Conservation (phyloP, 2,797 vertebrate species). For the Apogon talboti region DNA sequence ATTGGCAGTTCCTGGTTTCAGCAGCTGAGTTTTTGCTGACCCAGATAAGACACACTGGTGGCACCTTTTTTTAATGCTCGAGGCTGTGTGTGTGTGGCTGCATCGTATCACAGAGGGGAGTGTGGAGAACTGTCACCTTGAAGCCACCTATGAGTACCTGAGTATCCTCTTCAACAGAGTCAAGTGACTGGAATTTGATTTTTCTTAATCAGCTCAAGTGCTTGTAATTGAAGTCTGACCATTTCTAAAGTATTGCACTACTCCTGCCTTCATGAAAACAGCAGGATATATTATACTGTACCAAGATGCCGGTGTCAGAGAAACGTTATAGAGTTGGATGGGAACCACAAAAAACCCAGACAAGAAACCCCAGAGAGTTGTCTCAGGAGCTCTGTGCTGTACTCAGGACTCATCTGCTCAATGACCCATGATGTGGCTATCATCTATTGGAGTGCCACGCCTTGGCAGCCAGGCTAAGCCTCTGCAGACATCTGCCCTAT, state of each 20-base stretch:
- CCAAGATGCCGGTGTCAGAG: neutral
- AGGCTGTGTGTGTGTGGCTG: neutral
- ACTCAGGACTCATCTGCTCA: constrained; percentile 24
- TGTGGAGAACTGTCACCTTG: constrained; percentile 47
- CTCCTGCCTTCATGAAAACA: neutral
- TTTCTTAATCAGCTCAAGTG: neutral
- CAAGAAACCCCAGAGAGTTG: neutral
- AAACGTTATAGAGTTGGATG: neutral
- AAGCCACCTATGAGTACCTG: constrained; percentile 21
- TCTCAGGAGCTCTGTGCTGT: constrained; percentile 11
- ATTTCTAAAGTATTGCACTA: neutral
- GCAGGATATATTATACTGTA: neutral
- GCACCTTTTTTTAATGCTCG: constrained; percentile 2
- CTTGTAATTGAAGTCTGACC: neutral
- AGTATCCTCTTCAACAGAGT: constrained; percentile 1
- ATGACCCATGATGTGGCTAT: constrained; percentile 42
- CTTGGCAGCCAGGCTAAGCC: constrained; percentile 37
- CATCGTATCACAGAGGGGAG: constrained; percentile 14
- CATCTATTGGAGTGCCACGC: constrained; percentile 37
- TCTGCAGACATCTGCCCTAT: constrained; percentile 43
- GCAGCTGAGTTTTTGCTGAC: constrained; percentile 38
- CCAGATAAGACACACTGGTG: constrained; percentile 29
- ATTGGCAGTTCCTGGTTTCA: constrained; percentile 13
- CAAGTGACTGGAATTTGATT: constrained; percentile 3
- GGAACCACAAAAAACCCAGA: neutral